Evolutionary conservation across 1,140 invertebrate species (phyloP).

Genomic region (Danaus melanippus): DNA sequence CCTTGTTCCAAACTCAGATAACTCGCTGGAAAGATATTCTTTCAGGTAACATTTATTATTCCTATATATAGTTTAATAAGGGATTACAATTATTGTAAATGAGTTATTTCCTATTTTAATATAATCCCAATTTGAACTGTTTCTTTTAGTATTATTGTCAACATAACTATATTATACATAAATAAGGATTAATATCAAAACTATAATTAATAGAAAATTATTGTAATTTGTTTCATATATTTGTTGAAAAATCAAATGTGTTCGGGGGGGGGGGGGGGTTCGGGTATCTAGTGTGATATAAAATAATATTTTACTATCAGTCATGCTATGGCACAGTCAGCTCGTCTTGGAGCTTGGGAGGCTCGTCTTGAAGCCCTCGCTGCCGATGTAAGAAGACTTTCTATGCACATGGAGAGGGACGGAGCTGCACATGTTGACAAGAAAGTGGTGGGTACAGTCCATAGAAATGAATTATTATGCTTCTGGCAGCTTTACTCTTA

Average conservation of each 20-base stretch:
- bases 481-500: too few relatives aligned
- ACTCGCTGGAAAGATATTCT: constrained; percentile 64
- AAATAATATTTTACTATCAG: constrained; percentile 37
- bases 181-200: too few relatives aligned
- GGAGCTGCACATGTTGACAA: constrained; percentile 44
- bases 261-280: too few relatives aligned
- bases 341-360: constrained; percentile 95
- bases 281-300: too few relatives aligned
- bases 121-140: too few relatives aligned
- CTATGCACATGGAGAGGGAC: constrained; percentile 79
- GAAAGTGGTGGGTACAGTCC: constrained; percentile 35
- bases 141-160: too few relatives aligned
- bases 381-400: constrained; percentile 85
- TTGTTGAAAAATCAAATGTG: too few relatives aligned
- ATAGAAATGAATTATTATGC: too few relatives aligned
- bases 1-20: constrained; percentile 60
- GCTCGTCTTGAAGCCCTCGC: constrained; percentile 86
- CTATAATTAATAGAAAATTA: too few relatives aligned
- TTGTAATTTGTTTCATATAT: too few relatives aligned
- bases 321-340: constrained; percentile 92
- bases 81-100: neutral
- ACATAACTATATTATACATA: too few relatives aligned
- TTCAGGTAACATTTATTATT: constrained; percentile 71
- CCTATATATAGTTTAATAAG: neutral
- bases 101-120: constrained; percentile 43